These are phyloP conservation scores for Subacronicta megacephala DNA, from an alignment of 2,888 invertebrate species.

Conservation along the genomic window DNA sequence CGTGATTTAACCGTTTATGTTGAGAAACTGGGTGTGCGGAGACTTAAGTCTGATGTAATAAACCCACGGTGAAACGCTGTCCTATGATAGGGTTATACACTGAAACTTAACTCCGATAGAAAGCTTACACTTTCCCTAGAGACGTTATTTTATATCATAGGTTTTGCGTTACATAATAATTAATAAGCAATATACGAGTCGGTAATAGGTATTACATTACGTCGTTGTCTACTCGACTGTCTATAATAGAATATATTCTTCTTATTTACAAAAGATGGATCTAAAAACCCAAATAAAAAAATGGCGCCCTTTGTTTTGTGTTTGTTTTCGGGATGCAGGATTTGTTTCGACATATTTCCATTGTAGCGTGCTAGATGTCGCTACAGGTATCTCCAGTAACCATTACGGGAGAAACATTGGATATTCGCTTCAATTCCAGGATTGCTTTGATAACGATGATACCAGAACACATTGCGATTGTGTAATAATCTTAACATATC, in stretches of 20 bases:
- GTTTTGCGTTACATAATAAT: constrained; percentile 36
- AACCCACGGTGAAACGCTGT: constrained; percentile 21
- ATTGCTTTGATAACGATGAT: too few species aligned
- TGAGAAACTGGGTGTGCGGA: neutral
- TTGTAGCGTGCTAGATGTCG: too few species aligned
- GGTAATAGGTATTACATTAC: constrained; percentile 20
- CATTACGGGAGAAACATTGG: too few species aligned
- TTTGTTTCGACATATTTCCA: too few species aligned
- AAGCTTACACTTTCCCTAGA: constrained; percentile 41
- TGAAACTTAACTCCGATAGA: constrained; percentile 28
- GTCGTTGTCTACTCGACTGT: constrained; percentile 35
- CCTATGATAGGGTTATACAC: constrained; percentile 25
- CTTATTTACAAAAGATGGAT: too few species aligned
- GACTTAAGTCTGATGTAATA: neutral
- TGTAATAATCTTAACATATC: neutral
- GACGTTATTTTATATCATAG: constrained; percentile 2
- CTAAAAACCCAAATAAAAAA: too few species aligned
- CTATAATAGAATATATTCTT: neutral
- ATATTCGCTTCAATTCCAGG: too few species aligned
- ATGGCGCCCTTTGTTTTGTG: too few species aligned
- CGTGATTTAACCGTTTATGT: too few species aligned
- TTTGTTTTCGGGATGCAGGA: too few species aligned
- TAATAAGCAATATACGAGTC: constrained; percentile 2
- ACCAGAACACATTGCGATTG: too few species aligned
- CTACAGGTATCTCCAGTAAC: too few species aligned